These are phyloP conservation scores for Poecilia gillii DNA, from an alignment of 2,797 vertebrate genomes.

Conservation along the genomic window DNA sequence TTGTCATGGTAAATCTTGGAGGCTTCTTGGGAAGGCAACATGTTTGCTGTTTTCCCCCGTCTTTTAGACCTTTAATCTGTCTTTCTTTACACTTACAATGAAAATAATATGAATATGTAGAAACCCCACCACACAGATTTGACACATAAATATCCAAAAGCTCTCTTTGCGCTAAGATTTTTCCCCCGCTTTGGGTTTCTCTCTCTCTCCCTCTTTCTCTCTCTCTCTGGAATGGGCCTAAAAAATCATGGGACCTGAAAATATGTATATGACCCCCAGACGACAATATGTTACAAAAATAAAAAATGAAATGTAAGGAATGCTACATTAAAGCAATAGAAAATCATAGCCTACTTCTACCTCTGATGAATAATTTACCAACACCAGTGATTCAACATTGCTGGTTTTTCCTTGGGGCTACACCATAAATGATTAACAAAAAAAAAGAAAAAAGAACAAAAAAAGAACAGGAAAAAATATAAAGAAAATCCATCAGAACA, in stretches of 20 bases:
- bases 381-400: slow-evolving; percentile 73
- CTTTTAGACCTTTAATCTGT: slow-evolving; percentile 30
- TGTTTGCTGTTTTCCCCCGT: slow-evolving; percentile 67
- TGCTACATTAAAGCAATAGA: slow-evolving; percentile 67
- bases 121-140: slow-evolving; percentile 14
- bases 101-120: slow-evolving; percentile 17
- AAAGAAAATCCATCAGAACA: slow-evolving; percentile 49
- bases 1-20: slow-evolving; percentile 96
- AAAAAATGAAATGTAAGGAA: slow-evolving; percentile 15
- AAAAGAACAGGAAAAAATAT: too few relatives aligned
- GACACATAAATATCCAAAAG: slow-evolving; percentile 27
- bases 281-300: slow-evolving; percentile 38
- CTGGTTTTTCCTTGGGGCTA: slow-evolving; percentile 63
- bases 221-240: slow-evolving; percentile 47
- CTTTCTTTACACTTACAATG: slow-evolving; percentile 19
- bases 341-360: slow-evolving; percentile 60
- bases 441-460: neutral
- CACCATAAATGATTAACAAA: slow-evolving; percentile 60
- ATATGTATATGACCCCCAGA: slow-evolving; percentile 31
- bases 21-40: slow-evolving; percentile 96
- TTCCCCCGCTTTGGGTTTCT: slow-evolving; percentile 26
- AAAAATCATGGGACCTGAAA: slow-evolving; percentile 47
- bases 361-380: slow-evolving; percentile 71
- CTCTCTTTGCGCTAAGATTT: slow-evolving; percentile 16
- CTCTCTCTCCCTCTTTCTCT: slow-evolving; percentile 28